phyloP scores from a whole-genome alignment of 2,113 vertebrate genomes.

The Plestiodon gilberti region DNA sequence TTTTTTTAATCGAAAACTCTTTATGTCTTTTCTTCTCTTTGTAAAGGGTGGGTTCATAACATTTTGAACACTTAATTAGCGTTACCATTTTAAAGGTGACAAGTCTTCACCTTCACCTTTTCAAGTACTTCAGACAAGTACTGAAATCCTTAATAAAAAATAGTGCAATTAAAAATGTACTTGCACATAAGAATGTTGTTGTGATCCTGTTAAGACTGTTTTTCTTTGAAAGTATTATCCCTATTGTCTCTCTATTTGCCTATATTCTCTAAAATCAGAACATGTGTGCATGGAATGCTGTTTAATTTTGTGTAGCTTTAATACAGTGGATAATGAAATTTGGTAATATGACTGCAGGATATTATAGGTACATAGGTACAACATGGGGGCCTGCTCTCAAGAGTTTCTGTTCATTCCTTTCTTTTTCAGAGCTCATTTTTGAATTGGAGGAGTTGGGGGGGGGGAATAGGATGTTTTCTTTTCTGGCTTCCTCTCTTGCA shows the following conservation, averaged over 20 bases:
- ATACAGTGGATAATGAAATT: background rate
- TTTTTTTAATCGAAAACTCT: background rate
- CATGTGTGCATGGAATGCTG: background rate
- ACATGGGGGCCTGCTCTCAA: background rate
- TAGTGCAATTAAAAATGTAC: background rate
- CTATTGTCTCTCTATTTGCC: background rate
- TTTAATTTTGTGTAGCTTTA: background rate
- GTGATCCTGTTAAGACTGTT: background rate
- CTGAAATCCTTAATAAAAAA: background rate
- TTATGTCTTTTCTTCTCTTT: background rate
- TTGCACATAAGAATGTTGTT: background rate
- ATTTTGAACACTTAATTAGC: background rate
- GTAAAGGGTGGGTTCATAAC: background rate
- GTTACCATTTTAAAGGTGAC: background rate
- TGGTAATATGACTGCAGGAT: background rate
- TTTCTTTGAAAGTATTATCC: background rate
- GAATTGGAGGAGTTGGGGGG: no score
- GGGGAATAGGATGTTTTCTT: no score
- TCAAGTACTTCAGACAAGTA: background rate
- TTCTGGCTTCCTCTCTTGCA: no score
- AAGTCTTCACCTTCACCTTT: no score
- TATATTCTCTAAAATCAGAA: background rate
- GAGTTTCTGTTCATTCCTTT: background rate
- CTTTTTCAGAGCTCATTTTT: no score
- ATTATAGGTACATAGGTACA: background rate